These are phyloP conservation scores for Pelecanus crispus DNA, from an alignment of 2,113 vertebrate species.

Conservation along the genomic window DNA sequence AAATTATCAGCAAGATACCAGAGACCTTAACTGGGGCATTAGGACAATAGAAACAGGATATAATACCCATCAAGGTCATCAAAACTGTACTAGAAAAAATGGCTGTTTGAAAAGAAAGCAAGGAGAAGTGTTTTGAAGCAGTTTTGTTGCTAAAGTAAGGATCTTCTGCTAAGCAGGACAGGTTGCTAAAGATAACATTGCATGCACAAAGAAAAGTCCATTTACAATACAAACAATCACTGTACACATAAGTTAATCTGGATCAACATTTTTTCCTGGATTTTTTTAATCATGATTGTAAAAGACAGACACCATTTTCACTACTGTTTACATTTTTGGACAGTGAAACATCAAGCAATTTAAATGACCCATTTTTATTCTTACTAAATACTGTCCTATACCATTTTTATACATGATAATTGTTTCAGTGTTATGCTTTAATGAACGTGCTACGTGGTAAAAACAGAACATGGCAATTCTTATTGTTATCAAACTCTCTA, in stretches of 20 bases:
- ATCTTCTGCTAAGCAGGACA: background rate
- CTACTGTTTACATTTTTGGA: background rate
- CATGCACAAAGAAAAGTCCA: background rate
- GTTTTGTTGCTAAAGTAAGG: conserved; percentile 16
- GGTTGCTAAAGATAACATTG: background rate
- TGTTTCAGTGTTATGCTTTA: background rate
- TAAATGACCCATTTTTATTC: background rate
- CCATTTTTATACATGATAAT: background rate
- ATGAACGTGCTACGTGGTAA: background rate
- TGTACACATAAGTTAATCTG: background rate
- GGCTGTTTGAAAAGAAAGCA: background rate
- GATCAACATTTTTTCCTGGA: background rate
- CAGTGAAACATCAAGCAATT: background rate
- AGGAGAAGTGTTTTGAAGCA: background rate
- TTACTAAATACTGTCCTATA: background rate
- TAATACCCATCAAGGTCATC: background rate
- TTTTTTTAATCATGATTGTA: background rate
- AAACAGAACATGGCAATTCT: background rate
- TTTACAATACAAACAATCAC: background rate
- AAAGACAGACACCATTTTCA: background rate
- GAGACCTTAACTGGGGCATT: background rate
- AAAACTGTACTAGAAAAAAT: background rate
- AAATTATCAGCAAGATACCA: background rate
- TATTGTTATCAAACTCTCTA: background rate
- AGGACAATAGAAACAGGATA: conserved; percentile 4